These are phyloP conservation scores for Otus sunia DNA, from an alignment of 2,113 vertebrate genomes.

Conservation along the genomic window DNA sequence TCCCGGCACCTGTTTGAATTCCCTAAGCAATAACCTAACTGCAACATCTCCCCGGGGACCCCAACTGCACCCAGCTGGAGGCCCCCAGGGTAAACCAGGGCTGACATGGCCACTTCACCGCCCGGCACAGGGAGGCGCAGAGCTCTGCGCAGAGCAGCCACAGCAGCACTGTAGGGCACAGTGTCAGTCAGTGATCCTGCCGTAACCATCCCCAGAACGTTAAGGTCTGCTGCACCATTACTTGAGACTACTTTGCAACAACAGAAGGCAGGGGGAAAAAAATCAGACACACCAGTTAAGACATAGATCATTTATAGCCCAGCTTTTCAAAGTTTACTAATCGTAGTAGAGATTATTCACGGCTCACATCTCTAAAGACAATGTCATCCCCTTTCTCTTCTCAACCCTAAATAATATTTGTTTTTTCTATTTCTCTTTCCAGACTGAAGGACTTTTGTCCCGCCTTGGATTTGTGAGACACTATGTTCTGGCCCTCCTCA, in stretches of 20 bases:
- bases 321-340: neutral
- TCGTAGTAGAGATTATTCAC: neutral
- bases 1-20: neutral
- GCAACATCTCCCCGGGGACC: rapidly evolving
- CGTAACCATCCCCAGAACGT: neutral
- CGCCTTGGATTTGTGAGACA: rapidly evolving
- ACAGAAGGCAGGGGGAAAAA: neutral
- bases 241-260: neutral
- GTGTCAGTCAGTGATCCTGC: neutral
- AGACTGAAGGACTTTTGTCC: neutral
- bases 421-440: neutral
- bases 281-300: neutral
- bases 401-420: neutral
- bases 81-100: neutral
- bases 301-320: neutral
- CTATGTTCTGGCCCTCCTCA: neutral
- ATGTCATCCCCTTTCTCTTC: neutral
- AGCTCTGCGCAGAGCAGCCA: neutral
- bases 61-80: neutral
- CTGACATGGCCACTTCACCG: neutral
- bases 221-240: neutral
- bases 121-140: rapidly evolving
- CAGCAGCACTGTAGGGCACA: neutral
- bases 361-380: neutral
- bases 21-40: neutral